A percentile compares a stretch with the other conserved stretches of the same genome.
phyloP scores from a whole-genome alignment of 2,888 invertebrate genomes.

The Capitulum mitella region DNA sequence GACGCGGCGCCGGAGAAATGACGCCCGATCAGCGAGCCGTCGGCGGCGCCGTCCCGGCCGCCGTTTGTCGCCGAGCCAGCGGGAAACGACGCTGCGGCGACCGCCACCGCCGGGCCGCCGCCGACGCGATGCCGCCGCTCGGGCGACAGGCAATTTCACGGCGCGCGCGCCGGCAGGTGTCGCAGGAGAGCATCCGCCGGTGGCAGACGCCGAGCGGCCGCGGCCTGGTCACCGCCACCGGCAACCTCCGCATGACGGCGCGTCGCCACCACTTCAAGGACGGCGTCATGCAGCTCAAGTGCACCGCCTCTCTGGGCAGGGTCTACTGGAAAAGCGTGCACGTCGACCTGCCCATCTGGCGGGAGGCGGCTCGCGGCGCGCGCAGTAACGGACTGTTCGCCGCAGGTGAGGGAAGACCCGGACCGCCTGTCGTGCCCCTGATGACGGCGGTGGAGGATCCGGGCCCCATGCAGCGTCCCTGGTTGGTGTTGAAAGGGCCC shows the following conservation, averaged over 20 bases:
- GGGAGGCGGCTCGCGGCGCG: not conserved
- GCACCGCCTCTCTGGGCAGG: constrained; percentile 10
- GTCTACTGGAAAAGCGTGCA: constrained; percentile 27
- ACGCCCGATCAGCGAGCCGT: not conserved
- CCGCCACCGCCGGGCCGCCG: not conserved
- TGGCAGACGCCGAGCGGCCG: not conserved
- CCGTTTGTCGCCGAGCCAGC: not conserved
- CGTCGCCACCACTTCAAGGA: constrained; percentile 4
- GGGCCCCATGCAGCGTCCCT: too few relatives aligned
- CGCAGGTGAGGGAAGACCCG: not conserved
- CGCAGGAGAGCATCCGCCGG: not conserved
- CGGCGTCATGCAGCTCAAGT: constrained; percentile 24
- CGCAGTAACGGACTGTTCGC: constrained; percentile 1
- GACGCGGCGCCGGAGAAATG: not conserved
- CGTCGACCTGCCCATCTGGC: not conserved
- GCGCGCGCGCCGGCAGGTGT: not conserved
- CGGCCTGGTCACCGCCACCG: not conserved
- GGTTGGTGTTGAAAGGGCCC: too few relatives aligned
- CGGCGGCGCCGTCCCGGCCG: not conserved
- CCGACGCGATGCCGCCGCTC: not conserved
- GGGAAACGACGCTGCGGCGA: not conserved
- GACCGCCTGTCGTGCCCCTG: too few relatives aligned
- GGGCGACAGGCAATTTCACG: not conserved
- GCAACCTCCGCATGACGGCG: constrained; percentile 18
- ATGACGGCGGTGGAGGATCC: too few relatives aligned